These are phyloP conservation scores for Magallana gigas DNA, from an alignment of 1,140 invertebrate species.

Conservation along the genomic window DNA sequence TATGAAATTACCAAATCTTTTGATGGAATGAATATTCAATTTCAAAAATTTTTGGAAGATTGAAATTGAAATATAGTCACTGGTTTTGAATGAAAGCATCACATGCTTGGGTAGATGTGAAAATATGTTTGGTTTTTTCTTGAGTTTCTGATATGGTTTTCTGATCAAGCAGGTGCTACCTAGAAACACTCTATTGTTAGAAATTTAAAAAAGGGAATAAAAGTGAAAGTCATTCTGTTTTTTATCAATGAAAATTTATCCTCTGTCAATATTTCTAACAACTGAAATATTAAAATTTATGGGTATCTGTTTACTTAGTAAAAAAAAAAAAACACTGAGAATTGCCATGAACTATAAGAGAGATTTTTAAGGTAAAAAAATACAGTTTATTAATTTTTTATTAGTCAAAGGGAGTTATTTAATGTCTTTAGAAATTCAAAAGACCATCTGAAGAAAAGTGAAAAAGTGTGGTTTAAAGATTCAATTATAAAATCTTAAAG, in stretches of 20 bases:
- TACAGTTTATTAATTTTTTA: too few relatives aligned
- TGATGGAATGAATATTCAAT: background rate
- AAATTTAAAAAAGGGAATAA: background rate
- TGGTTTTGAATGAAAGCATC: slow-evolving; percentile 11
- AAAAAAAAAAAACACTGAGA: background rate
- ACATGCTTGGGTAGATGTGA: slow-evolving; percentile 35
- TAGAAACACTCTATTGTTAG: background rate
- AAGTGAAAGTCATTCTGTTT: slow-evolving; percentile 31
- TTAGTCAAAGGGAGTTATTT: background rate
- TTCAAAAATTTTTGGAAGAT: background rate
- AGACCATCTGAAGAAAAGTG: background rate
- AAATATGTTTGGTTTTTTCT: background rate
- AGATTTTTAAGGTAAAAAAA: too few relatives aligned
- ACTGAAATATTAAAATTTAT: background rate
- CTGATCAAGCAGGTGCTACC: slow-evolving; percentile 9
- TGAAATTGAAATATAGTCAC: background rate
- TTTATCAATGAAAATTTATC: background rate
- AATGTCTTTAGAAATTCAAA: slow-evolving; percentile 10
- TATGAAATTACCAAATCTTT: background rate
- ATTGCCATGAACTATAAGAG: too few relatives aligned
- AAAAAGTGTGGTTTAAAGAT: background rate
- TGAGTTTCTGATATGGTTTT: slow-evolving; percentile 1
- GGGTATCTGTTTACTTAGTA: background rate
- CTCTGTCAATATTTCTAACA: background rate
- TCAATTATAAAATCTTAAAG: background rate